phyloP scores from a whole-genome alignment of 2,888 invertebrate species.

The Ramazzottius varieornatus region DNA sequence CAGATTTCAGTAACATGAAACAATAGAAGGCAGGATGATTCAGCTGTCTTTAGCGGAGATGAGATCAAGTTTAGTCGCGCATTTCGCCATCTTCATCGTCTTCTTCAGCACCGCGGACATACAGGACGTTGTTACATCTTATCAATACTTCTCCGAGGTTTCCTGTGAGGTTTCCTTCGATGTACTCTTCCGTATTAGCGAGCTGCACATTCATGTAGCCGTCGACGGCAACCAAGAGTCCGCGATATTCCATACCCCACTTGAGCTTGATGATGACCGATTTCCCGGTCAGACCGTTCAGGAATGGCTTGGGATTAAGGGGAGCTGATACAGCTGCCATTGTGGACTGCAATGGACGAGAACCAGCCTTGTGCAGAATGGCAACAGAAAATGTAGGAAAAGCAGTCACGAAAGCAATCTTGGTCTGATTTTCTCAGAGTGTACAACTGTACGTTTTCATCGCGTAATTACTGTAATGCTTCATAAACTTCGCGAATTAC shows the following conservation, averaged over 20 bases:
- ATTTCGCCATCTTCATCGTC: conserved; percentile 92
- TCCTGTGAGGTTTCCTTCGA: conserved; percentile 68
- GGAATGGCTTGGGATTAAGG: conserved; percentile 93
- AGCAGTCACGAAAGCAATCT: too few species aligned
- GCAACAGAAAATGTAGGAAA: too few species aligned
- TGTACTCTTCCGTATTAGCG: conserved; percentile 87
- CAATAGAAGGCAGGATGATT: too few species aligned
- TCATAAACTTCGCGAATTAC: too few species aligned
- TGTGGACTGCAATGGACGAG: too few species aligned
- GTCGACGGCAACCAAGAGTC: conserved; percentile 84
- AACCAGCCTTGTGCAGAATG: too few species aligned
- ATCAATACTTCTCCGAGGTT: conserved; percentile 88
- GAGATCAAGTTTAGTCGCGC: conserved; percentile 50
- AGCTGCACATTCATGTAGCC: conserved; percentile 97
- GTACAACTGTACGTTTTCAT: too few species aligned
- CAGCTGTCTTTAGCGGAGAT: too few species aligned
- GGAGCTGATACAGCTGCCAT: conserved; percentile 25
- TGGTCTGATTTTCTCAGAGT: too few species aligned
- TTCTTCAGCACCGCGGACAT: conserved; percentile 75
- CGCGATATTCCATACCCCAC: conserved; percentile 99
- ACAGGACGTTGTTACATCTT: conserved; percentile 78
- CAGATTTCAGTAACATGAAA: too few species aligned
- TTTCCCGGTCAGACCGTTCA: conserved; percentile 91
- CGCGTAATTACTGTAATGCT: too few species aligned
- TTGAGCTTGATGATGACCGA: conserved; percentile 89